Base-by-base conservation (phyloP, 2,888 invertebrate genomes). In the Trichopria drosophilae region DNA sequence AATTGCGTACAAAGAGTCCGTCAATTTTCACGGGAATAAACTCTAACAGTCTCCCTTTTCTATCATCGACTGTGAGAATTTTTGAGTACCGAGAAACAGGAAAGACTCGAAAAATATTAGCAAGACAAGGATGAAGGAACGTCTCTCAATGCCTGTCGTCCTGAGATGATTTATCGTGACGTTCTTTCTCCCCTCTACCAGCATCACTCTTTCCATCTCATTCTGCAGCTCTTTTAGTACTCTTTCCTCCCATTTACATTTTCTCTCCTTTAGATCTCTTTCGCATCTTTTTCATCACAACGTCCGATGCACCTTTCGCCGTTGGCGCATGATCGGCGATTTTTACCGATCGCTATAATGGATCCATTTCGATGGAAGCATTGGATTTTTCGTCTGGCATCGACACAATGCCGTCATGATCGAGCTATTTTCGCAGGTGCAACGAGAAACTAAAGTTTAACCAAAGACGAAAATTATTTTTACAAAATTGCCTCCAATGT, bases 141-240 rank as follows among this genome's bases (percentile, higher is more conserved):
- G 63, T 58, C 57, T 57, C 59, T 68, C 64, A 68, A 68, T 67
- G 66, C 64, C 66, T 69, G 65, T 68, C 66, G 62, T 16, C 40
- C 55, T 28, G 40, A 50, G 55, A 69, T 69, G 69, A 69, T 69
- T 71, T 71, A 71, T 71, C 63, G 68, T 66, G 66, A 67, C 59
- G 64, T 52, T 62, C 56, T 59, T 64, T 61, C 61, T 62, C 56
- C 56, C 46, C 46, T 36, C 24, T 7, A 6, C 4, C 60, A 59
- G 58, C 55, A 55, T 57, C 47, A 54, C 50, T 56, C 46, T 58
- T 60, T 54, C 49, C 51, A 46, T 42, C 31, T 31, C 36, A n/a
- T n/a, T n/a, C n/a, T 10, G 22, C 22, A 23, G 36, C 18, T 49
- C 26, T 23, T 40, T 28, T 40, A 20, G 49, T 20, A 43, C 42